Base-by-base conservation (phyloP, 2,113 vertebrate species). In the Mus spicilegus region DNA sequence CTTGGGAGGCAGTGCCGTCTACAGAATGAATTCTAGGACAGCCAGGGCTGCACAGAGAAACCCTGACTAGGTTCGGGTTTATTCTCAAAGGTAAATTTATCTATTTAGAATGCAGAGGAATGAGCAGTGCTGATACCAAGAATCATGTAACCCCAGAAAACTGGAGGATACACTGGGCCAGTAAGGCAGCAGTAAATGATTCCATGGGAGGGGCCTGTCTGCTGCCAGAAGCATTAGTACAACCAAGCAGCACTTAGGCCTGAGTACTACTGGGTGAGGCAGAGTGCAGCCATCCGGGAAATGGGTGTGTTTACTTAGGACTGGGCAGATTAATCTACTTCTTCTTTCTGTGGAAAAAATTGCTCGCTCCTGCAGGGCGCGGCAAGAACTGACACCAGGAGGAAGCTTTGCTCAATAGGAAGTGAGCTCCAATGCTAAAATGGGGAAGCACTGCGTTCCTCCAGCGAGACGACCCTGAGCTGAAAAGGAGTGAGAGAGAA, bases 321-420 rank as follows among this genome's bases (percentile, higher is more conserved):
- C 61, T 19, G 19, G 67, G 54, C 5, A 86, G 51, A 54, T 24
- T 26, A 78, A 67, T 56, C 69, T 65, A 95, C 96, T 97, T 96
- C 97, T 95, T 78, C 96, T 97, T 98, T 97, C 86, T 61, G 67
- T 73, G 78, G 95, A 94, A 96, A 96, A 95, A 93, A 49, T 1
- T 76, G 67, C 70, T 81, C 46, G 17, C 39, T 56, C 46, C 39
- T 84, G 76, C 56, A 82, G 81, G 85, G 92, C 93, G 82, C 87
- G 89, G 91, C 87, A 61, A 97, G 93, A 87, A 63, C 69, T 26
- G 81, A 90, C 85, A 94, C 39, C 88, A 88, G 77, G 77, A 95
- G 87, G 88, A 58, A 72, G 86, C 54, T 93, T 94, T 89, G 61
- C 95, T 96, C 72, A 95, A 95, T 93, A 92, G 96, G 96, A 97